Conservation (phyloP, 2,113 vertebrate species). For the Prochilodus magdalenae region DNA sequence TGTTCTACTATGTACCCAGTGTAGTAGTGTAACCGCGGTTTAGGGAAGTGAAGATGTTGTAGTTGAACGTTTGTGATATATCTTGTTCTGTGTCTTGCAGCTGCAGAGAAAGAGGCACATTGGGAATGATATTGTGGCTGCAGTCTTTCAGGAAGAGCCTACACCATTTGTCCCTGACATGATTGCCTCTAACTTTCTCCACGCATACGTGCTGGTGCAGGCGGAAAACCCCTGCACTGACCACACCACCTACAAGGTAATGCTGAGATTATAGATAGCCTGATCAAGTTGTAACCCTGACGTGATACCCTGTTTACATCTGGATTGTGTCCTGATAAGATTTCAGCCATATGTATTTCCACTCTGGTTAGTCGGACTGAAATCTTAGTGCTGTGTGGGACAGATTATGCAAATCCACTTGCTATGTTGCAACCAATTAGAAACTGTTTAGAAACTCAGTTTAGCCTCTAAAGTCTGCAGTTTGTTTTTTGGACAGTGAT, state of each 20-base stretch:
- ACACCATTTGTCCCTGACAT: slow-evolving; percentile 96
- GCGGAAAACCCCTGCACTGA: slow-evolving; percentile 81
- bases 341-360: too few relatives aligned
- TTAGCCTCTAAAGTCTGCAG: too few relatives aligned
- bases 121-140: slow-evolving; percentile 94
- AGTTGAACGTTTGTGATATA: background rate
- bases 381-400: too few relatives aligned
- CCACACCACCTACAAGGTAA: slow-evolving; percentile 90
- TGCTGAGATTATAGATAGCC: background rate
- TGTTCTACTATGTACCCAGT: background rate
- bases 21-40: background rate
- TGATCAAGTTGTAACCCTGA: too few relatives aligned
- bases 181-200: slow-evolving; percentile 97
- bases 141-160: slow-evolving; percentile 94
- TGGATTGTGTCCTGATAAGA: too few relatives aligned
- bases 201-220: slow-evolving; percentile 93
- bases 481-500: too few relatives aligned
- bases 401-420: too few relatives aligned
- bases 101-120: slow-evolving; percentile 96
- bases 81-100: slow-evolving; percentile 65
- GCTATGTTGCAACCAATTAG: too few relatives aligned
- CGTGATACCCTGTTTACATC: too few relatives aligned
- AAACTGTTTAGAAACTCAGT: too few relatives aligned
- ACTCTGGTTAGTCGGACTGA: too few relatives aligned
- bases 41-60: background rate